Evolutionary conservation across 2,888 invertebrate genomes (phyloP), one percentile per base, ranked within the genome.

Genomic region (Mechanitis mazaeus): DNA sequence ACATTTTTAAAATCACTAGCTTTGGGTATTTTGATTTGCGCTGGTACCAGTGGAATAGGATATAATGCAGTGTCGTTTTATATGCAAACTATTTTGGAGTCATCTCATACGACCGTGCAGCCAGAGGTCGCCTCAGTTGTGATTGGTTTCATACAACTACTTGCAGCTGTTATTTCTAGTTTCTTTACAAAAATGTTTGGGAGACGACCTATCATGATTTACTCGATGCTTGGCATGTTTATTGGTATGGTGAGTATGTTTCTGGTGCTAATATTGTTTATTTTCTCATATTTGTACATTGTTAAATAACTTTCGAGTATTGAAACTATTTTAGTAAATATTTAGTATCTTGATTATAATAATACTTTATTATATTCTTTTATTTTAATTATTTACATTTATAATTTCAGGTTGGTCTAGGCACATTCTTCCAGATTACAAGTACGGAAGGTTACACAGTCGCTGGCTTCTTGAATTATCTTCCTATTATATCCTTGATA

Each of bases 81-180:
- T n/a, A n/a, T n/a, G n/a, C n/a, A n/a, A n/a, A n/a, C n/a, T n/a
- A n/a, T 79, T 78, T 63, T 84, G 60, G 76, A 76, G 45, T 78
- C 77, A 0, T 78, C 84, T 0, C 67, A 79, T 38, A 80, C 81
- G 0, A 76, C 72, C n/a, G 70, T 84, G 0, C 73, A 59, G 3
- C 72, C 83, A 1, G 79, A 79, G 59, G 42, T 75, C 3, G 75
- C 80, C 0, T 83, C 84, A 0, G 79, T 78, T 0, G 65, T 76
- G 0, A 73, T 84, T 45, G 83, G 84, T 0, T 28, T 72, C 2
- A 78, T 83, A 12, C 82, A 83, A 58, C 45, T 84, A 12, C 47
- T 73, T 0, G 78, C 81, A 0, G 77, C 78, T 55, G 61, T 82
- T 2, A 75, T 74, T 11, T 74, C 78, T 0, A 68, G 73, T 2